Percentiles rank a stretch among this genome's conserved stretches.
Evolutionary conservation across 2,888 invertebrate genomes (phyloP).

Genomic region (Drosophila subquinaria): DNA sequence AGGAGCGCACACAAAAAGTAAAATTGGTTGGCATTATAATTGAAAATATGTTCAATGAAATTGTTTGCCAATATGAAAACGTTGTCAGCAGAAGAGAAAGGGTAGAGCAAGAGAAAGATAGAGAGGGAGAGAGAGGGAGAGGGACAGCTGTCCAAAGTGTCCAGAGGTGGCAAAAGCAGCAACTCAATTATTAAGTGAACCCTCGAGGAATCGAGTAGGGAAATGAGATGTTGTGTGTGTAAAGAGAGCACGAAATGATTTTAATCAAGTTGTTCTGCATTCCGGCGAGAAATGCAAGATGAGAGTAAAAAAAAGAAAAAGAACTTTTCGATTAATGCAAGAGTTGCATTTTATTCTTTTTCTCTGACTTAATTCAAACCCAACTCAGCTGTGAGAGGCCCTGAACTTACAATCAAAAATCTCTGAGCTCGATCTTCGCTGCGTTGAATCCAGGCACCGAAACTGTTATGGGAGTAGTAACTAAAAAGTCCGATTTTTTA

Average conservation of each 20-base stretch:
- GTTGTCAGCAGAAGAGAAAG: neutral
- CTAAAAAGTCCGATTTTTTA: too few species aligned
- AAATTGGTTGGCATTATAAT: slow-evolving; percentile 67
- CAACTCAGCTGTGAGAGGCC: too few species aligned
- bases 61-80: slow-evolving; percentile 51
- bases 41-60: slow-evolving; percentile 68
- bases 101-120: neutral
- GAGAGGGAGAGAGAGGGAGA: neutral
- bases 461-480: too few species aligned
- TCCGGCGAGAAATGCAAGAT: neutral
- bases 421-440: too few species aligned
- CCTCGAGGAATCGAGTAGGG: neutral
- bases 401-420: too few species aligned
- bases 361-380: too few species aligned
- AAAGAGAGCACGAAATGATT: neutral
- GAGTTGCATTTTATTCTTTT: neutral
- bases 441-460: too few species aligned
- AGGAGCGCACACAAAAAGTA: slow-evolving; percentile 19
- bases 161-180: slow-evolving; percentile 25
- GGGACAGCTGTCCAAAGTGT: slow-evolving; percentile 9
- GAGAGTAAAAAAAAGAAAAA: too few species aligned
- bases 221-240: neutral
- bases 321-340: neutral
- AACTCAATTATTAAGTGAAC: slow-evolving; percentile 67
- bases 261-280: slow-evolving; percentile 6